Percentiles rank a stretch among this genome's conserved stretches.
These are phyloP conservation scores for Nomada fabriciana DNA, from an alignment of 2,888 invertebrate genomes.

Conservation along the genomic window DNA sequence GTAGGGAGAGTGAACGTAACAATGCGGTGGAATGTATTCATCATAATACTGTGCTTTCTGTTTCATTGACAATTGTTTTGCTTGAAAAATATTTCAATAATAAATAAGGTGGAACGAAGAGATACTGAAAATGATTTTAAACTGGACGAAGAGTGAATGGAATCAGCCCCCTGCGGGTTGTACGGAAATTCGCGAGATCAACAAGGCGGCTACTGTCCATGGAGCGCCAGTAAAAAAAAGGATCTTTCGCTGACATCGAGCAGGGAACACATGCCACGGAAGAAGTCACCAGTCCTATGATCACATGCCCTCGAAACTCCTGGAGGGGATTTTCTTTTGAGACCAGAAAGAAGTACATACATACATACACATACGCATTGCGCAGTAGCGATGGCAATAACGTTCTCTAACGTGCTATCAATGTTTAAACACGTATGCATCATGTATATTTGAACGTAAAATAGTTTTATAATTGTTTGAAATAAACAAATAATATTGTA, in stretches of 20 bases:
- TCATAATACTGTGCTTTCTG: too few species aligned
- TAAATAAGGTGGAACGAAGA: constrained; percentile 19
- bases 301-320: constrained; percentile 40
- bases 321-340: constrained; percentile 20
- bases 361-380: not conserved
- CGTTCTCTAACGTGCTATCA: not conserved
- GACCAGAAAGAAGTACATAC: constrained; percentile 21
- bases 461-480: not conserved
- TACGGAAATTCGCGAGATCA: constrained; percentile 66
- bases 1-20: too few species aligned
- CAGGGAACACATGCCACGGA: constrained; percentile 61
- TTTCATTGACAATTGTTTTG: too few species aligned
- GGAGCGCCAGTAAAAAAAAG: constrained; percentile 60
- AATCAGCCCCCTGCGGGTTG: constrained; percentile 35
- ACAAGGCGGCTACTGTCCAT: constrained; percentile 68
- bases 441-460: not conserved
- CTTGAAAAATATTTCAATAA: not conserved
- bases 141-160: constrained; percentile 18
- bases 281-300: constrained; percentile 54
- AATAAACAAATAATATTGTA: too few species aligned
- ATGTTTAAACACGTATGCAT: too few species aligned
- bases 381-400: constrained; percentile 40
- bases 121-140: constrained; percentile 15
- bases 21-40: too few species aligned
- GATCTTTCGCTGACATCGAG: constrained; percentile 54